Conservation (phyloP, 2,888 invertebrate species). For the Acholoe squamosa region DNA sequence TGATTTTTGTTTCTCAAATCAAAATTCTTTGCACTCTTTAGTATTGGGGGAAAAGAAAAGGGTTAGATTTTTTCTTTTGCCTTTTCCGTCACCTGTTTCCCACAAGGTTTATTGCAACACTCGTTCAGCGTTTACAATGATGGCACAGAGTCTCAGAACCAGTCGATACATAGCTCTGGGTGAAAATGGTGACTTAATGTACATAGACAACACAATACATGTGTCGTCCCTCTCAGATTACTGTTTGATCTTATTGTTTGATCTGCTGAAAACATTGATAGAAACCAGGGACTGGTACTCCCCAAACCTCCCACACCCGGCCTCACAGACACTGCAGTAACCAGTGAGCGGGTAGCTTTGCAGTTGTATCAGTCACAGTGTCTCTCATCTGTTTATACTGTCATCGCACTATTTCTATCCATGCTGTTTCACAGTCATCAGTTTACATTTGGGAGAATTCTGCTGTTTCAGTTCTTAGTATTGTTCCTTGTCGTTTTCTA, state of each 20-base stretch:
- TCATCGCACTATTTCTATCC: neutral
- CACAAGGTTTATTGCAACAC: constrained; percentile 39
- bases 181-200: neutral
- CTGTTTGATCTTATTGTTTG: neutral
- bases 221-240: neutral
- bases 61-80: neutral
- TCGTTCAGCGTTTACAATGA: neutral
- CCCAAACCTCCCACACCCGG: constrained; percentile 2
- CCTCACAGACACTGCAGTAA: neutral
- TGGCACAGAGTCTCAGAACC: neutral
- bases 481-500: neutral
- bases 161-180: neutral
- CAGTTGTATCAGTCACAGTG: neutral
- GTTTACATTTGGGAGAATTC: neutral
- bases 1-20: neutral
- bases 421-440: neutral
- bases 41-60: neutral
- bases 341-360: neutral
- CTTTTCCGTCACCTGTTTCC: constrained; percentile 46
- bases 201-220: neutral
- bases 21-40: neutral
- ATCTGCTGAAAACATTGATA: constrained; percentile 37
- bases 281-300: constrained; percentile 24
- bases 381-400: neutral
- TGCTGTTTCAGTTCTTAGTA: neutral